Conservation (phyloP, 2,888 invertebrate genomes). For the Sesamia inferens region DNA sequence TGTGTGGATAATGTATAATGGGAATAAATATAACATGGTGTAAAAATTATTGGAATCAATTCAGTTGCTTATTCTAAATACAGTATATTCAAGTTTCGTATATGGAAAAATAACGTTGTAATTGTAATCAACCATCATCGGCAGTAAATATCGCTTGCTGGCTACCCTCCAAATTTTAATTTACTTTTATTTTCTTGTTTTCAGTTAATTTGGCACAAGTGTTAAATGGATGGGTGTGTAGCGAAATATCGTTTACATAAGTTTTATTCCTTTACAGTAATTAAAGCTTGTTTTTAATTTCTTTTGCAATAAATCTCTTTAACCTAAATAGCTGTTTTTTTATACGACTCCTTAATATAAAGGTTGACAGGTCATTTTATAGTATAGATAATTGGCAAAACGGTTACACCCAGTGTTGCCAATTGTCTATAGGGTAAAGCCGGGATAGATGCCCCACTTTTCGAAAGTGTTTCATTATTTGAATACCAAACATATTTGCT, state of each 20-base stretch:
- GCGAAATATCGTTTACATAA: conserved; percentile 64
- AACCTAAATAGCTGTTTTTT: conserved; percentile 48
- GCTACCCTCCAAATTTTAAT: conserved; percentile 66
- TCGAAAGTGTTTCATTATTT: too few relatives aligned
- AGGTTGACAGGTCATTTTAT: conserved; percentile 28
- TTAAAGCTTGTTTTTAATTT: conserved; percentile 60
- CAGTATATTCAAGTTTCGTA: too few relatives aligned
- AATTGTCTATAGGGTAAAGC: too few relatives aligned
- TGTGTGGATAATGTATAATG: too few relatives aligned
- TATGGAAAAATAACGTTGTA: too few relatives aligned
- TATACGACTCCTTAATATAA: conserved; percentile 17
- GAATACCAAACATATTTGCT: too few relatives aligned
- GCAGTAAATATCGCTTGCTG: conserved; percentile 53
- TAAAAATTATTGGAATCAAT: too few relatives aligned
- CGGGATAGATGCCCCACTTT: too few relatives aligned
- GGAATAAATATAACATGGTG: too few relatives aligned
- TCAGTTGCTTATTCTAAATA: too few relatives aligned
- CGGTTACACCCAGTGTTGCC: too few relatives aligned
- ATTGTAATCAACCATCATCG: conserved; percentile 28
- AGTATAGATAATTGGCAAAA: background rate
- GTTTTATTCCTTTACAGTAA: conserved; percentile 69
- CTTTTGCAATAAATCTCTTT: conserved; percentile 74
- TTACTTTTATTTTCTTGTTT: conserved; percentile 80
- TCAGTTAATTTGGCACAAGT: conserved; percentile 88
- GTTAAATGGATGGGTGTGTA: conserved; percentile 87